phyloP scores from a whole-genome alignment of 2,888 invertebrate genomes.

The Baronia brevicornis region DNA sequence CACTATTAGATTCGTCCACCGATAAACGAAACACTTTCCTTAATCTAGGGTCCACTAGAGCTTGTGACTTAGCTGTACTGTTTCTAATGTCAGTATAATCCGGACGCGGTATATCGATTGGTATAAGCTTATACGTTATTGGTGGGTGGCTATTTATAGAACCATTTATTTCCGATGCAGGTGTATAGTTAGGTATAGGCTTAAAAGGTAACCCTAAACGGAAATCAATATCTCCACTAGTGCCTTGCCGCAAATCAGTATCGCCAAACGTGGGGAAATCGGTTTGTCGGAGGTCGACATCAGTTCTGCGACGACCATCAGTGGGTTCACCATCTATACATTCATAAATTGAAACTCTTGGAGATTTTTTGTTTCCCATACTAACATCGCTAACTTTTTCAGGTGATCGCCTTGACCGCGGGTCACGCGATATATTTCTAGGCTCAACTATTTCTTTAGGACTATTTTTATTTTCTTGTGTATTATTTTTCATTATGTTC shows the following conservation, averaged over 20 bases:
- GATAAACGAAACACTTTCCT: slow-evolving; percentile 83
- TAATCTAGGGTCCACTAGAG: slow-evolving; percentile 84
- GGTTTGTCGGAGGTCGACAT: slow-evolving; percentile 68
- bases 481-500: slow-evolving; percentile 75
- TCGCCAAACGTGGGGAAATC: slow-evolving; percentile 78
- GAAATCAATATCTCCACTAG: slow-evolving; percentile 82
- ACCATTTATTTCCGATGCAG: slow-evolving; percentile 91
- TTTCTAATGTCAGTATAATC: slow-evolving; percentile 85
- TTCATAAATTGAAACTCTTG: slow-evolving; percentile 76
- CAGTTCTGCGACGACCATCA: slow-evolving; percentile 59
- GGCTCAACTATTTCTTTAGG: slow-evolving; percentile 35
- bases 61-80: slow-evolving; percentile 81
- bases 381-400: slow-evolving; percentile 42
- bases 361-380: slow-evolving; percentile 40
- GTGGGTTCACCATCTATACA: slow-evolving; percentile 74
- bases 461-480: slow-evolving; percentile 45
- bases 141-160: slow-evolving; percentile 86
- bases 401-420: slow-evolving; percentile 54
- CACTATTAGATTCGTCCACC: slow-evolving; percentile 78
- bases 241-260: slow-evolving; percentile 77
- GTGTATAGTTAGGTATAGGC: slow-evolving; percentile 86
- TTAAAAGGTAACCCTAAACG: slow-evolving; percentile 85
- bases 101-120: slow-evolving; percentile 81
- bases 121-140: slow-evolving; percentile 78
- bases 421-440: slow-evolving; percentile 49